A percentile compares a stretch with the other conserved stretches of the same genome.
Evolutionary conservation across 2,888 invertebrate genomes (phyloP).

Genomic region (Dolomedes plantarius): DNA sequence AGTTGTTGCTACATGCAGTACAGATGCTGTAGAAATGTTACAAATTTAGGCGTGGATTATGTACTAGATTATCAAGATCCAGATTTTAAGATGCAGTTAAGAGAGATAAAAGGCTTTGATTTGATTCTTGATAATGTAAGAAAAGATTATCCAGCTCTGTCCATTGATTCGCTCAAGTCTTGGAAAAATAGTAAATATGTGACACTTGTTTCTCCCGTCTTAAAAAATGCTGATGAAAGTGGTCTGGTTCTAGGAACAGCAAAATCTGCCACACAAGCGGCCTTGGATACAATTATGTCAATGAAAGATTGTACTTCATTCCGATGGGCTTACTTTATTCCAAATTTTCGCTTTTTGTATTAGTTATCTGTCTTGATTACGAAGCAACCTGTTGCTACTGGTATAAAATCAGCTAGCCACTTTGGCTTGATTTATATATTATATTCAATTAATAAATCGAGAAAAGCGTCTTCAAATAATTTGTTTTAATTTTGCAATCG

Average conservation of each 20-base stretch:
- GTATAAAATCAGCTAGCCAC: too few species aligned
- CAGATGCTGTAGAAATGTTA: conserved; percentile 81
- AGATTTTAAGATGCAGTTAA: conserved; percentile 81
- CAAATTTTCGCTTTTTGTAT: too few species aligned
- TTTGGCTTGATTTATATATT: too few species aligned
- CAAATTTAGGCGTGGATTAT: conserved; percentile 84
- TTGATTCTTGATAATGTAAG: conserved; percentile 88
- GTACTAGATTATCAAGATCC: conserved; percentile 86
- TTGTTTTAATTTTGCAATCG: too few species aligned
- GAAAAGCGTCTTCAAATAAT: too few species aligned
- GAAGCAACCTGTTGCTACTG: too few species aligned
- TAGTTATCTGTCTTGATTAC: too few species aligned
- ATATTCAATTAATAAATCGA: too few species aligned
- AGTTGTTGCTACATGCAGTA: conserved; percentile 85
- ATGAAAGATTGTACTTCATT: conserved; percentile 64
- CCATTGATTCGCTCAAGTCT: conserved; percentile 78
- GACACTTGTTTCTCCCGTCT: conserved; percentile 87
- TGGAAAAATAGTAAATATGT: conserved; percentile 85
- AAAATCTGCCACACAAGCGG: conserved; percentile 37
- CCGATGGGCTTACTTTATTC: conserved; percentile 73
- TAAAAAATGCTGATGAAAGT: conserved; percentile 86
- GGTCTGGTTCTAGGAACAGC: conserved; percentile 82
- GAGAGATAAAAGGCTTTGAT: conserved; percentile 84
- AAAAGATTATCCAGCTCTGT: conserved; percentile 81
- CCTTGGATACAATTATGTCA: conserved; percentile 58